phyloP scores from a whole-genome alignment of 2,888 invertebrate genomes.

The Lacanobia oleracea region DNA sequence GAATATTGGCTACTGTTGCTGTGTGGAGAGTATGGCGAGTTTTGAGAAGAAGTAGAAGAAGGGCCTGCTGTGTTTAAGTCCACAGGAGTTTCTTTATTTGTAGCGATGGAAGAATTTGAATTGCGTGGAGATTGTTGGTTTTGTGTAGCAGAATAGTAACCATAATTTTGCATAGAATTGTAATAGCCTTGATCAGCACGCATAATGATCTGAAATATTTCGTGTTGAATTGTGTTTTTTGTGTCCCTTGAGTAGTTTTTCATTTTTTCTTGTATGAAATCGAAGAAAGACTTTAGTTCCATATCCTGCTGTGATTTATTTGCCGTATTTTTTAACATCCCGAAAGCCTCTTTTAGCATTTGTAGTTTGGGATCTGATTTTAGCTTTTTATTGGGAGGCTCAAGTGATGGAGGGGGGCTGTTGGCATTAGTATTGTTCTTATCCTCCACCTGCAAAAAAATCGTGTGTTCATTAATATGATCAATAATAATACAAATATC shows the following conservation, averaged over 20 bases:
- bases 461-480: too few species aligned
- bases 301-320: slow-evolving; percentile 1
- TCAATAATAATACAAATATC: too few species aligned
- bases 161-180: slow-evolving; percentile 17
- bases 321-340: background rate
- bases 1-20: too few species aligned
- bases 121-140: slow-evolving; percentile 16
- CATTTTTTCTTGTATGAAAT: too few species aligned
- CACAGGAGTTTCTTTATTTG: slow-evolving; percentile 22
- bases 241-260: background rate
- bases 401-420: too few species aligned
- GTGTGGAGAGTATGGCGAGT: too few species aligned
- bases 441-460: too few species aligned
- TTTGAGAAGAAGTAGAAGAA: too few species aligned
- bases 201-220: slow-evolving; percentile 3
- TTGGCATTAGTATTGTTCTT: too few species aligned
- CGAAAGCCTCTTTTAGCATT: slow-evolving; percentile 1
- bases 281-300: background rate
- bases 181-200: slow-evolving; percentile 2
- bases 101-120: slow-evolving; percentile 20
- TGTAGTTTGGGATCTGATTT: slow-evolving; percentile 3
- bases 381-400: background rate
- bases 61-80: slow-evolving; percentile 6
- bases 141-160: slow-evolving; percentile 21
- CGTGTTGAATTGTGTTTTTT: background rate